Percentiles rank a stretch among this genome's conserved stretches.
phyloP scores from a whole-genome alignment of 2,888 invertebrate genomes.

The Sphaeridia pumilis region DNA sequence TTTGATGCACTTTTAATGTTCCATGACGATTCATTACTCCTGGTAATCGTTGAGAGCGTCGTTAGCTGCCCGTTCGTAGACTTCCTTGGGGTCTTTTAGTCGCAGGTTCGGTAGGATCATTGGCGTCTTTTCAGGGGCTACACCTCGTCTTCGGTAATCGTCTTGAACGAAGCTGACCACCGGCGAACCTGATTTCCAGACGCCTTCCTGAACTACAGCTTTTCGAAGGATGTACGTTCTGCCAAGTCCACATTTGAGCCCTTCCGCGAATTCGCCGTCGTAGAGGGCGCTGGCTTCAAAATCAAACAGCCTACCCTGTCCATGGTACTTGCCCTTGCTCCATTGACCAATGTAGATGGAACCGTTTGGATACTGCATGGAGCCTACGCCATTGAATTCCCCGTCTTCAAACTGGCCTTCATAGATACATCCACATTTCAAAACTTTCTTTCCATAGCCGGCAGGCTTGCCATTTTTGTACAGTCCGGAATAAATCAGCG shows the following conservation, averaged over 20 bases:
- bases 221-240: conserved; percentile 51
- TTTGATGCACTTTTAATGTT: no score
- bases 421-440: conserved; percentile 49
- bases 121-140: conserved; percentile 16
- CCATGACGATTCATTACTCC: no score
- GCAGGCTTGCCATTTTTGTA: conserved; percentile 28
- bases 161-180: conserved; percentile 26
- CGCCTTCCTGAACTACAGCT: conserved; percentile 55
- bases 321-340: conserved; percentile 18
- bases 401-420: conserved; percentile 52
- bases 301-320: conserved; percentile 25
- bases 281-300: conserved; percentile 22
- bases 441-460: conserved; percentile 29
- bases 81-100: no score
- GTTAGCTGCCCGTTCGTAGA: no score
- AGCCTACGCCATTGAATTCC: conserved; percentile 42
- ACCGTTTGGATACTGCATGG: conserved; percentile 29
- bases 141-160: conserved; percentile 16
- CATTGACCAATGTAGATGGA: conserved; percentile 26
- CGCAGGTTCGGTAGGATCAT: conserved; percentile 25
- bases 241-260: conserved; percentile 45
- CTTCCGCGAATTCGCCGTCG: conserved; percentile 29
- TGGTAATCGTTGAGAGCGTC: no score
- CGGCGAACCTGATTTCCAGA: conserved; percentile 46
- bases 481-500: conserved; percentile 26